Percentiles rank a stretch among this genome's conserved stretches.
Conservation (phyloP, 2,797 vertebrate genomes). For the Anabacerthia variegaticeps region DNA sequence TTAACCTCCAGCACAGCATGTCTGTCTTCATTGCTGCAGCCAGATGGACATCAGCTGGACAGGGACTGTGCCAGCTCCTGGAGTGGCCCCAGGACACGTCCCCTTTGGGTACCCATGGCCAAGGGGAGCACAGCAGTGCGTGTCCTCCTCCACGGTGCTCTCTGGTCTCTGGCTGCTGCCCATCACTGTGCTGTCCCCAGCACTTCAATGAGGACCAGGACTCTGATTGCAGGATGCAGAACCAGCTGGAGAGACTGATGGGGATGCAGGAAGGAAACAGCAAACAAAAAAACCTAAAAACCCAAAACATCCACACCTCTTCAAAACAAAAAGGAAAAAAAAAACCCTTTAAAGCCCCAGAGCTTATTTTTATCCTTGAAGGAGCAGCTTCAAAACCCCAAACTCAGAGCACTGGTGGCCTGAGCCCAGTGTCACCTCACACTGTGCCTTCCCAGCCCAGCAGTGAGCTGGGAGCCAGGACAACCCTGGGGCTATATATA, state of each 20-base stretch:
- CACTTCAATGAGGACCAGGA: background rate
- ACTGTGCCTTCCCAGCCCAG: background rate
- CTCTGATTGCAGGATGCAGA: background rate
- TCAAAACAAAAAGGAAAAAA: background rate
- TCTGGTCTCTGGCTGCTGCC: background rate
- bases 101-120: fast-evolving
- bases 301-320: background rate
- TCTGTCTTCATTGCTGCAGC: background rate
- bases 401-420: background rate
- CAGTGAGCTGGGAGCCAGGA: background rate
- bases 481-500: background rate
- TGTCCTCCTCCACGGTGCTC: background rate
- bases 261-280: background rate
- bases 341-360: background rate
- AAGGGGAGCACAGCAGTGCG: background rate
- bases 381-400: background rate
- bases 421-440: background rate
- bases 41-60: background rate
- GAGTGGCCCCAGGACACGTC: background rate
- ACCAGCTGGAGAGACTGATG: background rate
- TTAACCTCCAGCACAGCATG: background rate
- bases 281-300: background rate
- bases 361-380: slow-evolving; percentile 11
- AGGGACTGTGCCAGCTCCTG: background rate
- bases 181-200: background rate